phyloP scores from a whole-genome alignment of 2,888 invertebrate genomes.

The Trissolcus japonicus region DNA sequence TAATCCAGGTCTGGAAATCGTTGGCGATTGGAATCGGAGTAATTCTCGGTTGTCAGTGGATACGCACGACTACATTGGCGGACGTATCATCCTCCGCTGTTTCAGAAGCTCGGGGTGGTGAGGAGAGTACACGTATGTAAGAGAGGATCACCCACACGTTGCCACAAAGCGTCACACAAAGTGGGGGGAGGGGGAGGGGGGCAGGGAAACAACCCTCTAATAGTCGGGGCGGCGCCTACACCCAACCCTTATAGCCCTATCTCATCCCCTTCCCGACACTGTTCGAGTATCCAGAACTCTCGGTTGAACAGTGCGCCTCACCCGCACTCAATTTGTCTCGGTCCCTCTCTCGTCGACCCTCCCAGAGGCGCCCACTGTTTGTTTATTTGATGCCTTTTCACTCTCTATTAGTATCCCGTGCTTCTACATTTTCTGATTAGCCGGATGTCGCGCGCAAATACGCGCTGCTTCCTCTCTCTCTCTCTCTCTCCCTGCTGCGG shows the following conservation, averaged over 20 bases:
- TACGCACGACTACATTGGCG: not conserved
- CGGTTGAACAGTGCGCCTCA: slow-evolving; percentile 58
- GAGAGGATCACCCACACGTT: slow-evolving; percentile 52
- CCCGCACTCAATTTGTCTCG: slow-evolving; percentile 51
- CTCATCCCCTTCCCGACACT: slow-evolving; percentile 68
- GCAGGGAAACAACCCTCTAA: slow-evolving; percentile 75
- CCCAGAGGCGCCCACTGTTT: slow-evolving; percentile 67
- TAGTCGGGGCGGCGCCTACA: slow-evolving; percentile 76
- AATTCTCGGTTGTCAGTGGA: too few relatives aligned
- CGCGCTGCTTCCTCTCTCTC: slow-evolving; percentile 46
- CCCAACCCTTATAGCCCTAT: slow-evolving; percentile 76
- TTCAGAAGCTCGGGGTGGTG: slow-evolving; percentile 34
- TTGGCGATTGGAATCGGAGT: too few relatives aligned
- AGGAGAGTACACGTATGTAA: slow-evolving; percentile 50
- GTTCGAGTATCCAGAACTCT: slow-evolving; percentile 62
- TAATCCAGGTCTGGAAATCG: too few relatives aligned
- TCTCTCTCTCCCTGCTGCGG: slow-evolving; percentile 18
- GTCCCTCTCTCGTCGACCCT: slow-evolving; percentile 50
- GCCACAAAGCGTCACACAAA: slow-evolving; percentile 52
- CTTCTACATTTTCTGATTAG: slow-evolving; percentile 72
- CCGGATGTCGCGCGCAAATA: slow-evolving; percentile 59
- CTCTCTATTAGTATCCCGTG: slow-evolving; percentile 75
- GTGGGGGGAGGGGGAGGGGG: slow-evolving; percentile 46
- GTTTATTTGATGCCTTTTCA: slow-evolving; percentile 76
- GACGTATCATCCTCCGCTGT: slow-evolving; percentile 1